A percentile compares a stretch with the other conserved stretches of the same genome.
Conservation (phyloP, 2,113 vertebrate species). For the Cyprinus carpio region DNA sequence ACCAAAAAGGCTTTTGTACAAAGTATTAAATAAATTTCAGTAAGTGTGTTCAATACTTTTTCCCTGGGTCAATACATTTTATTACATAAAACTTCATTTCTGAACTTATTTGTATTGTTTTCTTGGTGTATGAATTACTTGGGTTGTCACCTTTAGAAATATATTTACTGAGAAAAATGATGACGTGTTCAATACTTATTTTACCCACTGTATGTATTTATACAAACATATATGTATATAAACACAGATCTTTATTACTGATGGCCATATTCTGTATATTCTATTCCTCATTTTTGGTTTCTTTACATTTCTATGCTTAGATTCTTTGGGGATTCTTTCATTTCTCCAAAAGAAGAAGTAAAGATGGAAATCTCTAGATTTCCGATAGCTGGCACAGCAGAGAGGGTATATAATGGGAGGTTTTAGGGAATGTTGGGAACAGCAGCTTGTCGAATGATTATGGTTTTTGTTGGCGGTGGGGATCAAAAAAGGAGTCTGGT, state of each 20-base stretch:
- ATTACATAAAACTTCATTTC: too few relatives aligned
- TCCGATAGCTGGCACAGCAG: slow-evolving; percentile 32
- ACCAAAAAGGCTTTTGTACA: too few relatives aligned
- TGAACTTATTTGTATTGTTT: too few relatives aligned
- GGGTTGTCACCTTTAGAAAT: too few relatives aligned
- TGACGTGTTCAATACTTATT: too few relatives aligned
- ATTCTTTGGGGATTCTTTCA: slow-evolving; percentile 72
- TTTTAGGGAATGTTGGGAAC: slow-evolving; percentile 63
- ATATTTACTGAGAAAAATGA: too few relatives aligned
- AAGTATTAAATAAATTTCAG: too few relatives aligned
- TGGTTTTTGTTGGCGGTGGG: slow-evolving; percentile 74
- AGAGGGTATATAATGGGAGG: slow-evolving; percentile 41
- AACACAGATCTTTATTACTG: too few relatives aligned
- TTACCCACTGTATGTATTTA: neutral
- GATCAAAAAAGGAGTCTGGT: slow-evolving; percentile 46
- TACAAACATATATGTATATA: neutral
- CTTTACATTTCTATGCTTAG: slow-evolving; percentile 76
- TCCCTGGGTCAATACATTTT: too few relatives aligned
- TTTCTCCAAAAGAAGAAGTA: slow-evolving; percentile 80
- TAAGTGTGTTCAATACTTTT: too few relatives aligned
- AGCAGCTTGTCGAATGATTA: slow-evolving; percentile 77
- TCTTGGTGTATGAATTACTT: too few relatives aligned
- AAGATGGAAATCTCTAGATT: slow-evolving; percentile 44
- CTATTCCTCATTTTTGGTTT: slow-evolving; percentile 61
- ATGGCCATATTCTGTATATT: too few relatives aligned